Conservation (phyloP, 2,888 invertebrate genomes). For the Aspidiotus rigidus region DNA sequence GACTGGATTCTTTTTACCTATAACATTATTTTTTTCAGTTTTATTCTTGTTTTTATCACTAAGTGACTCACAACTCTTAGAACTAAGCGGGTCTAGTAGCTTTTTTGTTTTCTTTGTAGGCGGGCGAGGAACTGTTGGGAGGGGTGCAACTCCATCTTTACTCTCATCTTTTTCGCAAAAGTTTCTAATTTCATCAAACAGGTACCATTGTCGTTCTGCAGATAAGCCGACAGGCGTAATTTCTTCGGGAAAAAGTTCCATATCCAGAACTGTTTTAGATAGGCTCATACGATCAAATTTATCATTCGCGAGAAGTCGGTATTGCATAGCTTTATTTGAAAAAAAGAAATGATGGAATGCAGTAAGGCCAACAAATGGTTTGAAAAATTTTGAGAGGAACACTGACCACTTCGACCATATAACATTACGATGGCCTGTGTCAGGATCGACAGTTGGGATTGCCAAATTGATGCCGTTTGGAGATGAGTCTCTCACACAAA, state of each 20-base stretch:
- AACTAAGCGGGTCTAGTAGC: too few relatives aligned
- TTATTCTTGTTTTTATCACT: too few relatives aligned
- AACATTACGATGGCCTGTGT: too few relatives aligned
- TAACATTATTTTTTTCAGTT: too few relatives aligned
- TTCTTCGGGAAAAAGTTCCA: background rate
- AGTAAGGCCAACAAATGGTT: background rate
- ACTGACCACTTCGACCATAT: background rate
- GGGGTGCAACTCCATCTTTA: background rate
- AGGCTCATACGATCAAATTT: background rate
- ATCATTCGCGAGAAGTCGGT: background rate
- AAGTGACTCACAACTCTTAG: too few relatives aligned
- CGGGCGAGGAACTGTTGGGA: background rate
- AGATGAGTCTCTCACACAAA: background rate
- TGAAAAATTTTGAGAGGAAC: background rate
- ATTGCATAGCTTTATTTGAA: background rate
- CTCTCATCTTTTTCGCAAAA: background rate
- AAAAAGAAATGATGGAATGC: constrained; percentile 3
- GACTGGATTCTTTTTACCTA: too few relatives aligned
- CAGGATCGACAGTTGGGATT: background rate
- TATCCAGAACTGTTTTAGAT: background rate
- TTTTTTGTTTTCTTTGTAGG: too few relatives aligned
- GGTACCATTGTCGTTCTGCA: constrained; percentile 1
- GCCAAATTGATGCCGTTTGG: background rate
- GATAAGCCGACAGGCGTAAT: constrained; percentile 1
- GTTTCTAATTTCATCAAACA: background rate